Percentiles rank a stretch among this genome's conserved stretches.
phyloP scores from a whole-genome alignment of 2,888 invertebrate species.

The Criorhina ranunculi region DNA sequence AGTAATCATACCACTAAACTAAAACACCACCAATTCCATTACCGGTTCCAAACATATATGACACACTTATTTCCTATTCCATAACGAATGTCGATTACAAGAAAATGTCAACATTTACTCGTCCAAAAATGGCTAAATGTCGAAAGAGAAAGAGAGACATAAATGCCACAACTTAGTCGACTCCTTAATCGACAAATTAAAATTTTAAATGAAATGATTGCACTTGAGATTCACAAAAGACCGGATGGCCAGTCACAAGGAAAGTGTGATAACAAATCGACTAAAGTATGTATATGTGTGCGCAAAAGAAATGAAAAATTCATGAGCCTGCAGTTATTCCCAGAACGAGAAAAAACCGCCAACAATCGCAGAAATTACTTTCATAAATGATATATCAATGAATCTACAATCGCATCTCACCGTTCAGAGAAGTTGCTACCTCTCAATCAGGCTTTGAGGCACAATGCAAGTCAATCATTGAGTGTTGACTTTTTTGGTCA shows the following conservation, averaged over 20 bases:
- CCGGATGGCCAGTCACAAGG: conserved; percentile 31
- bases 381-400: conserved; percentile 67
- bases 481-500: conserved; percentile 37
- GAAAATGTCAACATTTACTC: conserved; percentile 45
- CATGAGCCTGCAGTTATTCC: conserved; percentile 37
- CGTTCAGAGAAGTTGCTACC: conserved; percentile 16
- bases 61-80: neutral
- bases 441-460: conserved; percentile 8
- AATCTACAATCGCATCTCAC: conserved; percentile 3
- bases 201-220: conserved; percentile 61
- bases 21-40: conserved; percentile 11
- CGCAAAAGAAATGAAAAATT: conserved; percentile 52
- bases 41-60: neutral
- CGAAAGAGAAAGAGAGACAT: conserved; percentile 41
- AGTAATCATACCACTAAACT: neutral
- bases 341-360: conserved; percentile 27
- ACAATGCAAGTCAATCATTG: conserved; percentile 51
- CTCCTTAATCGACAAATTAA: conserved; percentile 47
- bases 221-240: conserved; percentile 21
- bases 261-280: conserved; percentile 66
- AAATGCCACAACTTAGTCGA: conserved; percentile 39
- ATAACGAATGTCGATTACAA: conserved; percentile 42
- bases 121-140: conserved; percentile 42
- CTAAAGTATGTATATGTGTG: conserved; percentile 42
- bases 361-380: conserved; percentile 58